Percentiles rank a stretch among this genome's conserved stretches.
These are phyloP conservation scores for Heliothis peltigera DNA, from an alignment of 2,888 invertebrate species.

Conservation along the genomic window DNA sequence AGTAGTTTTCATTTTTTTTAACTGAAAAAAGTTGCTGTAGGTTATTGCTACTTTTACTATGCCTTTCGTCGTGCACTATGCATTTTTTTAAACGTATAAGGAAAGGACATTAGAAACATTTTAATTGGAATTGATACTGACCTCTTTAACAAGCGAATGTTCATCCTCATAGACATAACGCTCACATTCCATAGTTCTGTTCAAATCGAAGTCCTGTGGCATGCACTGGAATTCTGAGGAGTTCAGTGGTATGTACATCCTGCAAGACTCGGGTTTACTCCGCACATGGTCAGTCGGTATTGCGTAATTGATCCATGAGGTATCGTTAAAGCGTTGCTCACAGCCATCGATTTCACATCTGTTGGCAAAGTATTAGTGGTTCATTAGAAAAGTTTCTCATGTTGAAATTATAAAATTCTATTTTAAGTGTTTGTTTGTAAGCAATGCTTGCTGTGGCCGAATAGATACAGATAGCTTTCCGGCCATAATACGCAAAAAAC, in stretches of 20 bases:
- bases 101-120: neutral
- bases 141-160: slow-evolving; percentile 83
- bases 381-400: too few species aligned
- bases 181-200: slow-evolving; percentile 75
- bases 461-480: too few species aligned
- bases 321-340: slow-evolving; percentile 82
- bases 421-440: too few species aligned
- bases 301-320: slow-evolving; percentile 82
- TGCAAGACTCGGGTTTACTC: slow-evolving; percentile 69
- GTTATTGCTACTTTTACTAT: slow-evolving; percentile 9
- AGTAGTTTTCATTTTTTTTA: neutral
- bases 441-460: too few species aligned
- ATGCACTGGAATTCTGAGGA: slow-evolving; percentile 70
- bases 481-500: too few species aligned
- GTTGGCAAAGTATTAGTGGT: slow-evolving; percentile 36
- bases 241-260: slow-evolving; percentile 70
- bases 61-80: slow-evolving; percentile 7
- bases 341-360: slow-evolving; percentile 84
- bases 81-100: neutral
- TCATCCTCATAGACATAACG: slow-evolving; percentile 79
- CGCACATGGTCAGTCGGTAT: slow-evolving; percentile 74
- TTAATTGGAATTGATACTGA: slow-evolving; percentile 52
- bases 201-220: slow-evolving; percentile 74
- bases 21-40: neutral
- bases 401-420: too few species aligned